Evolutionary conservation across 1,140 invertebrate species (phyloP).

Genomic region (Saxidomus purpurata): DNA sequence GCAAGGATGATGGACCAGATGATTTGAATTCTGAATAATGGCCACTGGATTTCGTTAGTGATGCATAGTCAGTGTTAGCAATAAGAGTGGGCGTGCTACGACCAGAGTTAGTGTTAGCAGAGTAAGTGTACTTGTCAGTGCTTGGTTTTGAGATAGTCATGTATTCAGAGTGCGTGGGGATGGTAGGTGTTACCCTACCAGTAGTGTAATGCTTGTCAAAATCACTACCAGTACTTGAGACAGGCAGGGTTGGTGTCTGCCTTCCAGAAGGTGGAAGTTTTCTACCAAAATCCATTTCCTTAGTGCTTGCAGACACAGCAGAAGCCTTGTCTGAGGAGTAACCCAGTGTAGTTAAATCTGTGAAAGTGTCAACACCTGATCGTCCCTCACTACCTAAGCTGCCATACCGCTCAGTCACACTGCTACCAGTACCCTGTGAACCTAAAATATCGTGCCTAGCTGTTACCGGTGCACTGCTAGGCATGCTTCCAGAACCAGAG

Average conservation of each 20-base stretch:
- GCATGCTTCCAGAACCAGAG: background rate
- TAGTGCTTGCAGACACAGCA: background rate
- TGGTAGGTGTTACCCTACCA: constrained; percentile 49
- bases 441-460: constrained; percentile 51
- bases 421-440: constrained; percentile 6
- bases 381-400: constrained; percentile 11
- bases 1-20: constrained; percentile 45
- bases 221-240: constrained; percentile 8
- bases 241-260: constrained; percentile 43
- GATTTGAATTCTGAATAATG: constrained; percentile 29
- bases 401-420: background rate
- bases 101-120: background rate
- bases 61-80: constrained; percentile 33
- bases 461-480: constrained; percentile 33
- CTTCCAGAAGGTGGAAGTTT: constrained; percentile 43
- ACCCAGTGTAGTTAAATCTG: background rate
- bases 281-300: constrained; percentile 21
- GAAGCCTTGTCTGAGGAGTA: constrained; percentile 6
- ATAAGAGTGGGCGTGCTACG: constrained; percentile 42
- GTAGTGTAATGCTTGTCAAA: constrained; percentile 5
- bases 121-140: constrained; percentile 50
- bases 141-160: constrained; percentile 39
- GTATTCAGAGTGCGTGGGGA: constrained; percentile 61
- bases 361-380: background rate
- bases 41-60: constrained; percentile 10